These are phyloP conservation scores for Myanophis thanlyinensis DNA, from an alignment of 2,113 vertebrate species.

Conservation along the genomic window DNA sequence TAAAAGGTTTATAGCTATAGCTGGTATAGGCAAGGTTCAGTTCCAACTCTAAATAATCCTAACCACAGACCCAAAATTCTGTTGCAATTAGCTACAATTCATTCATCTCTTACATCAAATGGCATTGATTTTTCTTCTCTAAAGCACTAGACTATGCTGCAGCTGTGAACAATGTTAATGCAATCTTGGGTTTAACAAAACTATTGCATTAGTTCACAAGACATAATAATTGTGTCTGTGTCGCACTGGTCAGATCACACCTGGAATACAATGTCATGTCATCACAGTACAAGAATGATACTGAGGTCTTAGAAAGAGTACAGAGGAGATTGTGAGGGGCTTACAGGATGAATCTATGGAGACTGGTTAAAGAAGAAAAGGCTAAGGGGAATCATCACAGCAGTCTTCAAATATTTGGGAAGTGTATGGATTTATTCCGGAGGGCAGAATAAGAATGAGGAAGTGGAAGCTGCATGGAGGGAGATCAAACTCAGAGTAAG, in stretches of 20 bases:
- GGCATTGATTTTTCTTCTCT: background rate
- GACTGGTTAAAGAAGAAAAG: background rate
- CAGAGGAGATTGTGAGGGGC: background rate
- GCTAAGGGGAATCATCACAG: background rate
- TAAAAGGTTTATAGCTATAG: background rate
- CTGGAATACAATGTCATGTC: background rate
- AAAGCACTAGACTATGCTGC: background rate
- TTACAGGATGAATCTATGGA: background rate
- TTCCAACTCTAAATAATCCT: background rate
- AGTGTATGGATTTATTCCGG: background rate
- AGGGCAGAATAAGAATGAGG: background rate
- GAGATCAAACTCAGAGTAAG: background rate
- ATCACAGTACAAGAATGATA: background rate
- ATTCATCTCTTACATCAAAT: background rate
- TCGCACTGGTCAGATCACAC: background rate
- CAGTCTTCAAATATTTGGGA: background rate
- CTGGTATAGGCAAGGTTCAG: background rate
- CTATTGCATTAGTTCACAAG: background rate
- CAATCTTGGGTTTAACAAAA: background rate
- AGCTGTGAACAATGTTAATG: background rate
- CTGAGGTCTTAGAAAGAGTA: background rate
- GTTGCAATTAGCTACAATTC: background rate
- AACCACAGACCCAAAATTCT: background rate
- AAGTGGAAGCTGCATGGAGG: background rate
- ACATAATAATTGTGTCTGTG: background rate